Evolutionary conservation across 1,140 invertebrate species (phyloP).

Genomic region (Aphis craccivora): DNA sequence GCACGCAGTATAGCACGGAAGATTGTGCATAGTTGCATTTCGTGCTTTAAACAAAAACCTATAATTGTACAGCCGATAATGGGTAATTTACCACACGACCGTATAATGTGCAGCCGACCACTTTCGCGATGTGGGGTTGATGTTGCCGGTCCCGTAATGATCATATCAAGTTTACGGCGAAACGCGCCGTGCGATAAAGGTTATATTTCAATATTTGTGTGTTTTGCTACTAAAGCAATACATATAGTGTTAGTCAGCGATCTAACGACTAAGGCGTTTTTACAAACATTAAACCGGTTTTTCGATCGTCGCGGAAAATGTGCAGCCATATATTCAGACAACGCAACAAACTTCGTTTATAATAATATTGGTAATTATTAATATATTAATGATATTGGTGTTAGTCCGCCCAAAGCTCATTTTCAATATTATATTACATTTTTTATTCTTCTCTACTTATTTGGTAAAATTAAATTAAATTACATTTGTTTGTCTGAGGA

Average conservation of each 20-base stretch:
- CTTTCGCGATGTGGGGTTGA: not conserved
- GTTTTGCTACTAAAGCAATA: not conserved
- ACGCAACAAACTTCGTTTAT: too few species aligned
- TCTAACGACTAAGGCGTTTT: not conserved
- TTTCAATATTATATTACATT: too few species aligned
- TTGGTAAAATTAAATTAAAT: too few species aligned
- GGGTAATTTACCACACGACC: not conserved
- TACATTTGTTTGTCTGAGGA: too few species aligned
- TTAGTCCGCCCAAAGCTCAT: too few species aligned
- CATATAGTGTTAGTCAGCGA: not conserved
- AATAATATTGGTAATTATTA: too few species aligned
- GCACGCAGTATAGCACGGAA: not conserved
- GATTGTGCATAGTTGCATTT: not conserved
- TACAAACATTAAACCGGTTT: not conserved
- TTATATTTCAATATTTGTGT: not conserved
- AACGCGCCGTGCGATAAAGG: slow-evolving; percentile 6
- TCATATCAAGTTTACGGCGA: not conserved
- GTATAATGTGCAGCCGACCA: not conserved
- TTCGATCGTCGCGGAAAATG: too few species aligned
- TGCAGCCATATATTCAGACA: too few species aligned
- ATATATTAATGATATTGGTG: too few species aligned
- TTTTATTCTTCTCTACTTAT: too few species aligned
- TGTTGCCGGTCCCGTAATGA: not conserved
- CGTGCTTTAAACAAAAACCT: not conserved
- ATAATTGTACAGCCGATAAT: not conserved